Evolutionary conservation across 2,797 vertebrate species (phyloP), one percentile per base, ranked within the genome.

Genomic region (Notolabrus celidotus): DNA sequence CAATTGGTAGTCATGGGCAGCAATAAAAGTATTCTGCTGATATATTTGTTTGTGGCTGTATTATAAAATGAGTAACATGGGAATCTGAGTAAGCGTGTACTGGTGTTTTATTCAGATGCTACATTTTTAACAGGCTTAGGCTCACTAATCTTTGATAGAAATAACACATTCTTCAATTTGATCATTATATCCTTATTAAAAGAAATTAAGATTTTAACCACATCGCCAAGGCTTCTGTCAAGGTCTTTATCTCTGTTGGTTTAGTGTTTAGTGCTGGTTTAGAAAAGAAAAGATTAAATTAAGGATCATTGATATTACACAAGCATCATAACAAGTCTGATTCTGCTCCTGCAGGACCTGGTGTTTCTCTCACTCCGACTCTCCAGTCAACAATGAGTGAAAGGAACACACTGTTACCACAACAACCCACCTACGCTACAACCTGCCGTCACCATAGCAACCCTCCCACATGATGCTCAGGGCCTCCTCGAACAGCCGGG

Each of bases 341-440:
- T 19, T 51, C 10, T 59, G 52, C 49, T 59, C 41, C 55, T 64
- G 4, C 43, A 71, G 14, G 53, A 54, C 47, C 52, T n/a, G 52
- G n/a, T 58, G 47, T 51, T 66, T 47, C 34, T 65, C 39, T 74
- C 38, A 20, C 23, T 53, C 45, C 5, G 73, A 67, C 54, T 72
- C 52, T 76, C 47, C 68, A 67, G 65, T 81, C 74, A 83, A 59
- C 75, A 76, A 47, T 39, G 56, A 80, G 39, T 73, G 76, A 89
- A 77, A 38, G 62, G 59, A 65, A 74, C 71, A 41, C 17, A 53
- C 69, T 19, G 74, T 84, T 88, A 67, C 80, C 88, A 88, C 87
- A 90, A 92, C 85, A 85, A 89, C 90, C 82, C 91, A 92, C 89
- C 91, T 89, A 92, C 90, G 79, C 88, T 91, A 93, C 89, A 90